Evolutionary conservation across 2,888 invertebrate genomes (phyloP).

Genomic region (Strigamia crassipes): DNA sequence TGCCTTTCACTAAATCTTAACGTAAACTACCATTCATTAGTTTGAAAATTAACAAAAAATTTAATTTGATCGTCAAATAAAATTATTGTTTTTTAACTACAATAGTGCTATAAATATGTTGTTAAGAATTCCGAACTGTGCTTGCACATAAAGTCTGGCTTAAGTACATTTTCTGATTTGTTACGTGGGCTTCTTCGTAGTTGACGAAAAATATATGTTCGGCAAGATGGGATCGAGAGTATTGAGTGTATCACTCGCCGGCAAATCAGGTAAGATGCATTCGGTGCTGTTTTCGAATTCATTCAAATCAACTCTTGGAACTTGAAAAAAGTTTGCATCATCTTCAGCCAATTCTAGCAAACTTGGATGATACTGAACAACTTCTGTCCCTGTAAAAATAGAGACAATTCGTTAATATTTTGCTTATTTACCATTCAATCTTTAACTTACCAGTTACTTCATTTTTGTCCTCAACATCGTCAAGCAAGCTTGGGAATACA

Average conservation of each 20-base stretch:
- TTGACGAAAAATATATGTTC: not conserved
- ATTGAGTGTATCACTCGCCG: not conserved
- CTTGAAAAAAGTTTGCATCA: constrained; percentile 18
- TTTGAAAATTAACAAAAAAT: too few species aligned
- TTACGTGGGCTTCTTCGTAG: not conserved
- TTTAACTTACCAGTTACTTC: not conserved
- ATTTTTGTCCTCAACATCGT: not conserved
- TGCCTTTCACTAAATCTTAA: not conserved
- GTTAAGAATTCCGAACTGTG: too few species aligned
- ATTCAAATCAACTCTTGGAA: not conserved
- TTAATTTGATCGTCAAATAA: not conserved
- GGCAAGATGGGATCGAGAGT: constrained; percentile 6
- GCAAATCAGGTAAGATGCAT: not conserved
- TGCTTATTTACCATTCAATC: not conserved
- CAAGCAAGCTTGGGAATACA: not conserved
- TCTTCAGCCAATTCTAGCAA: constrained; percentile 33
- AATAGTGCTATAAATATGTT: not conserved
- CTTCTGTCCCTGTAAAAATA: constrained; percentile 40
- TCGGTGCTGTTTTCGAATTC: not conserved
- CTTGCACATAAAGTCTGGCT: too few species aligned
- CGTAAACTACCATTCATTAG: too few species aligned
- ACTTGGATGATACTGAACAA: constrained; percentile 18
- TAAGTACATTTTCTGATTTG: not conserved
- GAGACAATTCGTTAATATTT: not conserved
- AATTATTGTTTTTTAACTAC: not conserved